These are phyloP conservation scores for Corapipo altera DNA, from an alignment of 2,113 vertebrate genomes.

Conservation along the genomic window DNA sequence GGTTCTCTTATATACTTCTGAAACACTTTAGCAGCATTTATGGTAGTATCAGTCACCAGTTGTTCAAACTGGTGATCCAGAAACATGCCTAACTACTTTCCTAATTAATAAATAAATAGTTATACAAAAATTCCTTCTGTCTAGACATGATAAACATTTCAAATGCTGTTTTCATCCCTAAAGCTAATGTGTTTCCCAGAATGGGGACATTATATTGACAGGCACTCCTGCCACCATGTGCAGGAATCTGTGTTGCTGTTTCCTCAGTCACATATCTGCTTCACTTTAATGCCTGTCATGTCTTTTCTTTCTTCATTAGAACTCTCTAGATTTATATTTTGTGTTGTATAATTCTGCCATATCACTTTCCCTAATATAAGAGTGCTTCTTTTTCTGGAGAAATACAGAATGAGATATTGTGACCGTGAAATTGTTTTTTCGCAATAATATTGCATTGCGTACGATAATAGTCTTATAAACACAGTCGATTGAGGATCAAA, in stretches of 20 bases:
- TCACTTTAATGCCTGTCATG: not conserved
- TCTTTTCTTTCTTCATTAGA: not conserved
- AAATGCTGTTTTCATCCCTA: not conserved
- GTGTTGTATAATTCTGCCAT: not conserved
- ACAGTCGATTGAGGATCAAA: not conserved
- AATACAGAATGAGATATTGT: not conserved
- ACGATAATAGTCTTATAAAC: not conserved
- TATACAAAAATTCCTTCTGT: not conserved
- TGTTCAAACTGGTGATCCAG: not conserved
- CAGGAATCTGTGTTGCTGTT: not conserved
- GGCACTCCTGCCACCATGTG: accelerated
- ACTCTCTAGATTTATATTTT: not conserved
- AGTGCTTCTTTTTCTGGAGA: not conserved
- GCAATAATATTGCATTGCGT: not conserved
- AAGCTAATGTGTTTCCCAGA: not conserved
- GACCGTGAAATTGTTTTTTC: not conserved
- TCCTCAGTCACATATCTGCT: not conserved
- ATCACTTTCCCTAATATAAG: not conserved
- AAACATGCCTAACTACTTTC: not conserved
- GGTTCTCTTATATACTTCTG: not conserved
- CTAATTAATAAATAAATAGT: not conserved
- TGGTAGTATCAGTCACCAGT: not conserved
- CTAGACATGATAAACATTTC: not conserved
- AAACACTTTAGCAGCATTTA: not conserved
- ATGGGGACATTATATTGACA: not conserved